A percentile compares a stretch with the other conserved stretches of the same genome.
phyloP scores from a whole-genome alignment of 2,888 invertebrate species.

The Protodeltote pygarga region DNA sequence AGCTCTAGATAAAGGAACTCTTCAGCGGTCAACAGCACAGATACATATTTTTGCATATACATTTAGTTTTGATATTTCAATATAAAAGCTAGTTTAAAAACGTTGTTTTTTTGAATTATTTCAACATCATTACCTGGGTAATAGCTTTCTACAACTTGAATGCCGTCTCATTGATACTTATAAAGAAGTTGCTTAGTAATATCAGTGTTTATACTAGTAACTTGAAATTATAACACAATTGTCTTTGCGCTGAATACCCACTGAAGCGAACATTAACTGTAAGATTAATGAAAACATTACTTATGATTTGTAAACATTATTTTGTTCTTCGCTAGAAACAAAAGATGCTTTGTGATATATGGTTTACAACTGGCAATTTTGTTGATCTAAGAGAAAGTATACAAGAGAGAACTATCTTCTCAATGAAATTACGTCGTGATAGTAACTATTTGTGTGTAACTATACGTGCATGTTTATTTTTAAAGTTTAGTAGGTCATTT shows the following conservation, averaged over 20 bases:
- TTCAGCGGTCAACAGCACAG: too few relatives aligned
- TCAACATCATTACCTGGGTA: too few relatives aligned
- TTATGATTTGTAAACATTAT: constrained; percentile 21
- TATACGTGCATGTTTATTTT: constrained; percentile 4
- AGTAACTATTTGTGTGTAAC: constrained; percentile 18
- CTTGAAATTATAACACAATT: constrained; percentile 26
- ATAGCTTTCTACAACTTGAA: too few relatives aligned
- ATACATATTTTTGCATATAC: too few relatives aligned
- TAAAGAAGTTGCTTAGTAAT: neutral
- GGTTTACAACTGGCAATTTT: constrained; percentile 1
- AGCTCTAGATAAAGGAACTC: too few relatives aligned
- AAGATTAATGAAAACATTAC: constrained; percentile 20
- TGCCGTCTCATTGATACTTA: too few relatives aligned
- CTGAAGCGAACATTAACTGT: constrained; percentile 23
- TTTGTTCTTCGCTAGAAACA: constrained; percentile 9
- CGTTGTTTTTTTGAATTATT: too few relatives aligned
- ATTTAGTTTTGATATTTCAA: too few relatives aligned
- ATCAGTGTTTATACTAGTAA: constrained; percentile 10
- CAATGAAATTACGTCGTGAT: constrained; percentile 19
- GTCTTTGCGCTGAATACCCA: constrained; percentile 32
- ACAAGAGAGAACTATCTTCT: constrained; percentile 12
- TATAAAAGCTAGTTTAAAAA: too few relatives aligned
- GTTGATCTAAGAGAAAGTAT: constrained; percentile 29
- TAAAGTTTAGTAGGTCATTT: constrained; percentile 36
- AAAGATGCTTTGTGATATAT: neutral